Evolutionary conservation across 2,888 invertebrate genomes (phyloP).

Genomic region (Phengaris alcon): DNA sequence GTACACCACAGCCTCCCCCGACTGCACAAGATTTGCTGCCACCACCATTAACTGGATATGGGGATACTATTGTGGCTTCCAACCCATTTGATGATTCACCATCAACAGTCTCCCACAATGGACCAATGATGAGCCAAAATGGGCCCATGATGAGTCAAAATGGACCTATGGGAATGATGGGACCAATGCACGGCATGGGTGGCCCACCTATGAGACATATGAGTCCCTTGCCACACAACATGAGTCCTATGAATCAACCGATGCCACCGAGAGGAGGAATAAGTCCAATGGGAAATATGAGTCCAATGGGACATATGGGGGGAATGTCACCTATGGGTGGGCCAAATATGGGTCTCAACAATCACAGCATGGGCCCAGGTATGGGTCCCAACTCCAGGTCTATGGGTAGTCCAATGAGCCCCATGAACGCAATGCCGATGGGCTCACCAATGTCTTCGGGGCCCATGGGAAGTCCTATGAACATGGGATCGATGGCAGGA

Average conservation of each 20-base stretch:
- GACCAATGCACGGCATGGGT: constrained; percentile 81
- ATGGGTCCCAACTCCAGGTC: constrained; percentile 78
- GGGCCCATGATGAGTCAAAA: constrained; percentile 84
- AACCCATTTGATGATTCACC: constrained; percentile 97
- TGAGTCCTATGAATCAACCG: constrained; percentile 82
- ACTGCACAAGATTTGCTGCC: constrained; percentile 88
- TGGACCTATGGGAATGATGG: constrained; percentile 83
- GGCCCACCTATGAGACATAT: constrained; percentile 83
- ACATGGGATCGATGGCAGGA: constrained; percentile 81
- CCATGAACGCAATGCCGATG: constrained; percentile 86
- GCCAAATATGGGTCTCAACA: constrained; percentile 83
- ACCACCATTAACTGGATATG: constrained; percentile 93
- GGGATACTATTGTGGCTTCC: constrained; percentile 95
- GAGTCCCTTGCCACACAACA: constrained; percentile 80
- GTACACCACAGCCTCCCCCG: constrained; percentile 84
- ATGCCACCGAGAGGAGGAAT: constrained; percentile 82
- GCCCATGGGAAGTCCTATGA: constrained; percentile 87
- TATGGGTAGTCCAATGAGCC: constrained; percentile 87
- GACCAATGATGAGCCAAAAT: constrained; percentile 81
- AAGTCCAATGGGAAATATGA: constrained; percentile 85
- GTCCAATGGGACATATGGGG: constrained; percentile 84
- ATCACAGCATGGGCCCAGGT: constrained; percentile 81
- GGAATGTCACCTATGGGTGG: constrained; percentile 86
- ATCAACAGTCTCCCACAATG: constrained; percentile 79
- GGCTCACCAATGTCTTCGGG: constrained; percentile 85